Conservation (phyloP, 35 echinoderm and acorn worm species). For the Lytechinus variegatus region DNA sequence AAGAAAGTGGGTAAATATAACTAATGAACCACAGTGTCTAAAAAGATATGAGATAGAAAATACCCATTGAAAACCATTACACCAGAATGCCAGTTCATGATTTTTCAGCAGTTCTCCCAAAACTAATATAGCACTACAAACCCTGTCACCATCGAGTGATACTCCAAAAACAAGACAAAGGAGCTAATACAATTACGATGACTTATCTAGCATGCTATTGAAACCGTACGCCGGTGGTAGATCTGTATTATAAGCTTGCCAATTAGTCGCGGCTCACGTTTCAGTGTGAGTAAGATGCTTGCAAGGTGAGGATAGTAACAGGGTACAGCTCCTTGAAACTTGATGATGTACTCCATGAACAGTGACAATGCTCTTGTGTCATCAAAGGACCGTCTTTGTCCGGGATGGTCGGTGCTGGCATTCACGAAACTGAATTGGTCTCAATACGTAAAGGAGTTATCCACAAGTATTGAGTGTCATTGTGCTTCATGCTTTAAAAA, state of each 20-base stretch:
- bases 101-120: background rate
- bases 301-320: background rate
- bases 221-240: background rate
- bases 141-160: background rate
- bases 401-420: background rate
- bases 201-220: background rate
- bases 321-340: background rate
- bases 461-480: background rate
- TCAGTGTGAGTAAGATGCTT: background rate
- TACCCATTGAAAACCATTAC: background rate
- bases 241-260: background rate
- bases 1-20: background rate
- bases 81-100: background rate
- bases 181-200: background rate
- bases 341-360: conserved; percentile 1
- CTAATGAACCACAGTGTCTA: background rate
- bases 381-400: background rate
- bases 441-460: background rate
- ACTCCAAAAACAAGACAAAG: background rate
- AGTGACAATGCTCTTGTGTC: background rate
- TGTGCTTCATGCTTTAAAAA: no score
- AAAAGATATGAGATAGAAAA: background rate
- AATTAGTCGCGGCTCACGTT: background rate
- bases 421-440: background rate
- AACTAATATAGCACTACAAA: background rate